Conservation (phyloP, 2,888 invertebrate species). For the Aethes cnicana region DNA sequence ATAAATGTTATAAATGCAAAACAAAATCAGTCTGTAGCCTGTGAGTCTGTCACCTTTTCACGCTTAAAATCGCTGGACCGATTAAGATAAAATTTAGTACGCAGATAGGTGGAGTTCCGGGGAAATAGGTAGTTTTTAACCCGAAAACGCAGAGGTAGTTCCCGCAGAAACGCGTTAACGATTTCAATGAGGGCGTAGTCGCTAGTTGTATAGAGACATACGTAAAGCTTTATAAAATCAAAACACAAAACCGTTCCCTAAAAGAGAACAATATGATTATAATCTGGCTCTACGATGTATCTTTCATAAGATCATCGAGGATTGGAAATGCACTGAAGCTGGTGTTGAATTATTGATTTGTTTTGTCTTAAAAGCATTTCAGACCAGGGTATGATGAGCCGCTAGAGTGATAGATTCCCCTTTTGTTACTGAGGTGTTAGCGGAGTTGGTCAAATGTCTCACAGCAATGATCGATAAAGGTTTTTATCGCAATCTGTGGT, state of each 20-base stretch:
- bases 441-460: slow-evolving; percentile 40
- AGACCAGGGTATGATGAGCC: slow-evolving; percentile 39
- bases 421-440: slow-evolving; percentile 1
- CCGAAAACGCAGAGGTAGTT: no score
- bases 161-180: no score
- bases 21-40: no score
- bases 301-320: slow-evolving; percentile 17
- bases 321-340: slow-evolving; percentile 28
- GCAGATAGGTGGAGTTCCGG: no score
- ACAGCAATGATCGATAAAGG: slow-evolving; percentile 40
- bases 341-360: slow-evolving; percentile 57
- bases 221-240: not conserved
- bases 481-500: slow-evolving; percentile 34
- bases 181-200: not conserved
- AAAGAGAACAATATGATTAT: slow-evolving; percentile 4
- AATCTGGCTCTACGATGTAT: slow-evolving; percentile 12
- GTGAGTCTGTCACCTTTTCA: no score
- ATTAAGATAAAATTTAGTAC: no score
- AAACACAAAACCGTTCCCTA: not conserved
- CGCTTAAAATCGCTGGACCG: no score
- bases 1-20: no score
- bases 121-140: no score
- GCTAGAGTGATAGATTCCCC: slow-evolving; percentile 25
- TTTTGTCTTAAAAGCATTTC: slow-evolving; percentile 50
- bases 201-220: not conserved